phyloP scores from a whole-genome alignment of 2,113 vertebrate species.

The Axis porcinus region DNA sequence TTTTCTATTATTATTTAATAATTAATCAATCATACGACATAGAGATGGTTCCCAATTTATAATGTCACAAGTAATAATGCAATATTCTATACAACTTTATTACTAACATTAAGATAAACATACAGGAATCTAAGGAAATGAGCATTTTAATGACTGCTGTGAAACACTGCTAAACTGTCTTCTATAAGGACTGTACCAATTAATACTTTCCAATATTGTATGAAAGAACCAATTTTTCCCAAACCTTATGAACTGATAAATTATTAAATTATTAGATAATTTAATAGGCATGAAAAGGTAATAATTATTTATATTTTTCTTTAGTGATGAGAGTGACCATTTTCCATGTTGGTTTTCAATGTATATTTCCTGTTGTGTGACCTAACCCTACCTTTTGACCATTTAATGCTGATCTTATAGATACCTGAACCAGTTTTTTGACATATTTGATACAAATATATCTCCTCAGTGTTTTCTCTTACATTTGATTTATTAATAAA shows the following conservation, averaged over 20 bases:
- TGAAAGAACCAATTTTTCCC: not conserved
- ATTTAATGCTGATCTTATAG: not conserved
- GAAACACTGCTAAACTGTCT: not conserved
- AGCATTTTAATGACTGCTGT: not conserved
- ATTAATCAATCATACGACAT: not conserved
- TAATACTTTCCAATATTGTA: not conserved
- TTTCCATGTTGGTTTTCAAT: not conserved
- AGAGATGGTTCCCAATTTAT: not conserved
- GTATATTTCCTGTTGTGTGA: not conserved
- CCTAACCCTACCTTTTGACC: not conserved
- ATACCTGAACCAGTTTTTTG: not conserved
- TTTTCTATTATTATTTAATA: not conserved
- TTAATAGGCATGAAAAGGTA: not conserved
- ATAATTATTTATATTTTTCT: not conserved
- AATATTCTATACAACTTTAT: not conserved
- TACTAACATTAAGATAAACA: not conserved
- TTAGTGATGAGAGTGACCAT: not conserved
- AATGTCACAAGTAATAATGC: not conserved
- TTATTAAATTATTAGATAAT: not conserved
- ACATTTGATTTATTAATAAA: not conserved
- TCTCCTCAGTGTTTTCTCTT: not conserved
- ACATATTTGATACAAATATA: not conserved
- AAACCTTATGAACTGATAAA: not conserved
- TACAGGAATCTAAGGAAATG: not conserved
- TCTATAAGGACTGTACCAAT: not conserved